Evolutionary conservation across 2,888 invertebrate genomes (phyloP).

Genomic region (Thumatha senex): DNA sequence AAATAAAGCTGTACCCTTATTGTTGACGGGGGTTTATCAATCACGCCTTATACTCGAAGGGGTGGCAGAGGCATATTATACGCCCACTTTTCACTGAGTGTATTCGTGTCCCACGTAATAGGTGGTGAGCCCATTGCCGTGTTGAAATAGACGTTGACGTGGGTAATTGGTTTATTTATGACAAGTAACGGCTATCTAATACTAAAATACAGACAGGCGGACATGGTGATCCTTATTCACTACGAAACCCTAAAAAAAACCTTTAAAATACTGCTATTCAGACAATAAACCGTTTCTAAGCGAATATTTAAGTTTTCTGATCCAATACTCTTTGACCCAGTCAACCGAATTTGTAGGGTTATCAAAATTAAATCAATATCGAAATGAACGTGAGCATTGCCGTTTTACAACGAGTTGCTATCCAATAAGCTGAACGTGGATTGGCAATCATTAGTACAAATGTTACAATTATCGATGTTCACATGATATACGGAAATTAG

Average conservation of each 20-base stretch:
- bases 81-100: no score
- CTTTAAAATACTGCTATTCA: background rate
- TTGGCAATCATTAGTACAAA: slow-evolving; percentile 67
- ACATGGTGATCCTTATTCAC: background rate
- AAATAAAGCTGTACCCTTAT: no score
- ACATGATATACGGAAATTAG: slow-evolving; percentile 63
- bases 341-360: slow-evolving; percentile 28
- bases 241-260: background rate
- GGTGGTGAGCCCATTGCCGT: no score
- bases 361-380: slow-evolving; percentile 41
- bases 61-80: no score
- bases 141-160: no score
- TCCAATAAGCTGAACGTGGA: slow-evolving; percentile 41
- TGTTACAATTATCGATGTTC: slow-evolving; percentile 65
- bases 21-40: no score
- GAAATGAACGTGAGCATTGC: slow-evolving; percentile 39
- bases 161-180: no score
- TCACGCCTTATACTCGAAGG: no score
- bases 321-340: slow-evolving; percentile 19
- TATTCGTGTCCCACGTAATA: no score
- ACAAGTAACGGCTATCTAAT: no score
- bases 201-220: no score
- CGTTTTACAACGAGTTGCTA: slow-evolving; percentile 34
- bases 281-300: slow-evolving; percentile 10
- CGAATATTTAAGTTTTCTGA: slow-evolving; percentile 14